phyloP scores from a whole-genome alignment of 2,113 vertebrate genomes.

The Clarias macrocephalus region DNA sequence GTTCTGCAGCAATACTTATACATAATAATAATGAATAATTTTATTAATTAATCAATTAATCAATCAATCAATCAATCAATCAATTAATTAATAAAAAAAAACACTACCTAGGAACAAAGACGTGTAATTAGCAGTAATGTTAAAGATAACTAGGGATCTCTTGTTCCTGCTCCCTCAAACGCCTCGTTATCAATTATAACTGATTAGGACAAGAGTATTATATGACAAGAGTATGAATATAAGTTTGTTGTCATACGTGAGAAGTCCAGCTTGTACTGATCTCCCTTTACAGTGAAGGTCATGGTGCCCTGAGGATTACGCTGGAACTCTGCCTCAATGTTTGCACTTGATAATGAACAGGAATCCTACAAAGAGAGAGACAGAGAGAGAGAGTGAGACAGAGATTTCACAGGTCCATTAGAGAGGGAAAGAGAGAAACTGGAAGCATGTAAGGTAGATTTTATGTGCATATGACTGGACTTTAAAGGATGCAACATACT shows the following conservation, averaged over 20 bases:
- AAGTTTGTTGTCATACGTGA: constrained; percentile 51
- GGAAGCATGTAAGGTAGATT: neutral
- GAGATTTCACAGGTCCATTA: neutral
- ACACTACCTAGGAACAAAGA: no score
- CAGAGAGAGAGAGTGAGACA: neutral
- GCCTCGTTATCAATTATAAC: neutral
- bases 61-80: no score
- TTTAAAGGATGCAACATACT: neutral
- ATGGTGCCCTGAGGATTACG: constrained; percentile 40
- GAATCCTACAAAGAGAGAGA: neutral
- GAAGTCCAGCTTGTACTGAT: constrained; percentile 61
- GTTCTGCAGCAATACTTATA: neutral
- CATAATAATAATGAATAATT: neutral
- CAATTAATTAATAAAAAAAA: no score
- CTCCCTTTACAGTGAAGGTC: constrained; percentile 48
- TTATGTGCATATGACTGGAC: neutral
- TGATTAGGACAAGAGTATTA: no score
- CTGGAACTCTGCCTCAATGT: constrained; percentile 64
- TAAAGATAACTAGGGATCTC: neutral
- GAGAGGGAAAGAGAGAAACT: neutral
- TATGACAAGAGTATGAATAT: neutral
- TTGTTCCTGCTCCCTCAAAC: neutral
- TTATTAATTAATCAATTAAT: no score
- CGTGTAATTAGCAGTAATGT: neutral
- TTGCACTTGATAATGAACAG: constrained; percentile 56